Conservation (phyloP, 64 coral and sea anemone species). For the Stichodactyla helianthus region DNA sequence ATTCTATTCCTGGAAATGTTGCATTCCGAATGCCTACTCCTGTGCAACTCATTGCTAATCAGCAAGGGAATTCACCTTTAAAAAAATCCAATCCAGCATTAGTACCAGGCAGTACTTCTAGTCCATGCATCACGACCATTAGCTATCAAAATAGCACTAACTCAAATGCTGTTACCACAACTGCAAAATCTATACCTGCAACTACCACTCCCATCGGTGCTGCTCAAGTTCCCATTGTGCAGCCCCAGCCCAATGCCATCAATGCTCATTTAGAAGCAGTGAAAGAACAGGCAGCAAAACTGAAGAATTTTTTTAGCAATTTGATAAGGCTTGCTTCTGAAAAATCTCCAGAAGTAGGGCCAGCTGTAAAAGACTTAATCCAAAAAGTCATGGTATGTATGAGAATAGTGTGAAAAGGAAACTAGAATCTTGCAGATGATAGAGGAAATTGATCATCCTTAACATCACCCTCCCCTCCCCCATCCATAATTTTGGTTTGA, state of each 20-base stretch:
- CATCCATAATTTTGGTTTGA: no score
- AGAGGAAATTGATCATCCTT: no score
- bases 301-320: constrained; percentile 83
- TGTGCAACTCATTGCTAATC: constrained; percentile 38
- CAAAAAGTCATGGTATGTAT: constrained; percentile 93
- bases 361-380: constrained; percentile 83
- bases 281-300: constrained; percentile 81
- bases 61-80: constrained; percentile 14
- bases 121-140: constrained; percentile 14
- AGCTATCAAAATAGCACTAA: constrained; percentile 3
- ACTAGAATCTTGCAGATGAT: background rate
- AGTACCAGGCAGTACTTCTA: constrained; percentile 7
- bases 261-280: constrained; percentile 60
- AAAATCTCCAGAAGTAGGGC: constrained; percentile 89
- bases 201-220: constrained; percentile 18
- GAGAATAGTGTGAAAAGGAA: background rate
- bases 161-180: constrained; percentile 14
- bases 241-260: constrained; percentile 52
- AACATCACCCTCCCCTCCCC: no score
- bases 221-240: constrained; percentile 24
- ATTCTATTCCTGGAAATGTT: constrained; percentile 34
- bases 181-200: constrained; percentile 1
- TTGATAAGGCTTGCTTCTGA: constrained; percentile 87
- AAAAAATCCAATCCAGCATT: constrained; percentile 19
- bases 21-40: constrained; percentile 57